Conservation (phyloP, 2,888 invertebrate species). For the Dorcus hopei region DNA sequence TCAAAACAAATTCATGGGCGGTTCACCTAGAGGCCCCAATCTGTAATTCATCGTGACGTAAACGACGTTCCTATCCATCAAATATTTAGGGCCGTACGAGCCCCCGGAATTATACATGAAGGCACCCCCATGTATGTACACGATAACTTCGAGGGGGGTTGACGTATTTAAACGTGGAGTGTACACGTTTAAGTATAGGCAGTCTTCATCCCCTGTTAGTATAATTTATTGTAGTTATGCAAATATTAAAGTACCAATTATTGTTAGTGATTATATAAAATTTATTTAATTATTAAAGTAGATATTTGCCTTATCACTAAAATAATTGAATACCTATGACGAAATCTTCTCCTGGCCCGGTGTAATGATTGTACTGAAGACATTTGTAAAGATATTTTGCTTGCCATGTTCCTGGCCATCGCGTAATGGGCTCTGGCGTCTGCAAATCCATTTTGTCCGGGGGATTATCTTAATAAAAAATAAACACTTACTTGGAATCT, state of each 20-base stretch:
- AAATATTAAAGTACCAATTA: no score
- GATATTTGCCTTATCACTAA: no score
- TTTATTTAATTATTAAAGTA: background rate
- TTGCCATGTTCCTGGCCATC: conserved; percentile 65
- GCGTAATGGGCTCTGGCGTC: conserved; percentile 57
- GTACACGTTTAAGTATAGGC: conserved; percentile 63
- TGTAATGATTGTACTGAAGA: conserved; percentile 42
- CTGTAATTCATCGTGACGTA: conserved; percentile 69
- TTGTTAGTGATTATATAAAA: conserved; percentile 17
- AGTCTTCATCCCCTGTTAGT: conserved; percentile 62
- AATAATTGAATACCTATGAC: conserved; percentile 28
- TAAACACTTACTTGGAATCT: conserved; percentile 52
- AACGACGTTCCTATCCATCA: conserved; percentile 65
- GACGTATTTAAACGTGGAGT: conserved; percentile 48
- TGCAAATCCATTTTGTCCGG: conserved; percentile 27
- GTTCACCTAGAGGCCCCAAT: conserved; percentile 65
- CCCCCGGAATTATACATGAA: conserved; percentile 64
- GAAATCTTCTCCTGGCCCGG: conserved; percentile 27
- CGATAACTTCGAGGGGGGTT: conserved; percentile 54
- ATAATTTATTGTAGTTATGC: conserved; percentile 3
- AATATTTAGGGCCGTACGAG: conserved; percentile 54
- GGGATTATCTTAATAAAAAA: background rate
- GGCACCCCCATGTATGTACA: conserved; percentile 66
- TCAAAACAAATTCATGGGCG: background rate
- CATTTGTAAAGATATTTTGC: conserved; percentile 55